phyloP scores from a whole-genome alignment of 2,113 vertebrate species.

The Microcebus ravelobensis region DNA sequence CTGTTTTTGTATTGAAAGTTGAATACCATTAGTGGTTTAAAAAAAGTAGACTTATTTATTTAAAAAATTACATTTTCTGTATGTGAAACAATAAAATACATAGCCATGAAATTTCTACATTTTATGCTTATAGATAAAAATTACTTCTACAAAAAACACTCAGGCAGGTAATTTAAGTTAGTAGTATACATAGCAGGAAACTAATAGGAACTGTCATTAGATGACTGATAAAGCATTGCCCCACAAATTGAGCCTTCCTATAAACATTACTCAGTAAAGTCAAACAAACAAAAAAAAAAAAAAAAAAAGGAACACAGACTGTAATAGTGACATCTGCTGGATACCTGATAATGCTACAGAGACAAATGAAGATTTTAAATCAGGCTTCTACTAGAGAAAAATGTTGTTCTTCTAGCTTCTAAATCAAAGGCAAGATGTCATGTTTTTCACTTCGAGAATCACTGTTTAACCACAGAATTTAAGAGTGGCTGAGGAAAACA shows the following conservation, averaged over 20 bases:
- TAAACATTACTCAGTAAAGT: constrained; percentile 53
- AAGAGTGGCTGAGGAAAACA: constrained; percentile 56
- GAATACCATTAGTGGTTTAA: not conserved
- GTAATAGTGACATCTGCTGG: constrained; percentile 77
- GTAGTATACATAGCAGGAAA: constrained; percentile 35
- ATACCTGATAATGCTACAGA: constrained; percentile 49
- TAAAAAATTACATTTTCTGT: constrained; percentile 6
- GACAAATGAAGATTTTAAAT: constrained; percentile 65
- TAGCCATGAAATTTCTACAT: constrained; percentile 9
- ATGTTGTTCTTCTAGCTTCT: constrained; percentile 49
- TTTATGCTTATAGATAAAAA: constrained; percentile 30
- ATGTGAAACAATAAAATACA: constrained; percentile 7
- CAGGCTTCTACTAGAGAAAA: not conserved
- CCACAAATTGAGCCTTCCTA: not conserved
- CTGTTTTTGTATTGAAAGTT: constrained; percentile 37
- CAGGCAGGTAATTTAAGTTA: constrained; percentile 43
- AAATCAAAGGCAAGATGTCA: constrained; percentile 66
- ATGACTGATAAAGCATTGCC: constrained; percentile 28
- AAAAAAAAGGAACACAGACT: not conserved
- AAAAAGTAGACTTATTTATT: not conserved
- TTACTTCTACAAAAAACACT: constrained; percentile 38
- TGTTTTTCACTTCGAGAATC: constrained; percentile 54
- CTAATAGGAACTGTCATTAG: constrained; percentile 50
- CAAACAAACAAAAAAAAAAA: not conserved
- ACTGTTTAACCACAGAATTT: constrained; percentile 57